phyloP scores from a whole-genome alignment of 2,888 invertebrate genomes.

The Melanostoma mellinum region DNA sequence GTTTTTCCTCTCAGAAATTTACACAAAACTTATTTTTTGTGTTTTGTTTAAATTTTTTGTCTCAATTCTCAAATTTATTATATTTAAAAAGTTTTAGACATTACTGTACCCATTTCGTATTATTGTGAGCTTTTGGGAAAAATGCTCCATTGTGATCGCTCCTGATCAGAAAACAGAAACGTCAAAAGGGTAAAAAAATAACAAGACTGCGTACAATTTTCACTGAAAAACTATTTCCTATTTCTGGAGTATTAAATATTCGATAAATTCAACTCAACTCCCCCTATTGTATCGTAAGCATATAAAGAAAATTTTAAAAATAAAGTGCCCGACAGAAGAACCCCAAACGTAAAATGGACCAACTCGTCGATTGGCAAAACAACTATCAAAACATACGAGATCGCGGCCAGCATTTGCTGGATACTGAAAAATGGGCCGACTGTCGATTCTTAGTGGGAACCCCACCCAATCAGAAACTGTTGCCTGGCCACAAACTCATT shows the following conservation, averaged over 20 bases:
- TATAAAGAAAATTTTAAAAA: background rate
- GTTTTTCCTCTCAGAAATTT: too few relatives aligned
- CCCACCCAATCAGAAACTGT: slow-evolving; percentile 88
- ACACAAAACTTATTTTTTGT: too few relatives aligned
- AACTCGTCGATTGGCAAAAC: slow-evolving; percentile 88
- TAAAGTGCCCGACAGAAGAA: background rate
- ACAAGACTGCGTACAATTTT: slow-evolving; percentile 30
- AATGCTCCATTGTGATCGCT: background rate
- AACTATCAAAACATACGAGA: slow-evolving; percentile 88
- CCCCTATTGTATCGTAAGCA: background rate
- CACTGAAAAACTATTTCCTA: background rate
- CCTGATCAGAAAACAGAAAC: background rate
- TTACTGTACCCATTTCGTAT: background rate
- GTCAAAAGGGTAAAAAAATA: slow-evolving; percentile 12
- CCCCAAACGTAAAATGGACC: slow-evolving; percentile 42
- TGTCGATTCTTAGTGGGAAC: slow-evolving; percentile 92
- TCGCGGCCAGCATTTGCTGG: slow-evolving; percentile 88
- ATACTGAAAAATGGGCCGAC: slow-evolving; percentile 92
- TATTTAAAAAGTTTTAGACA: background rate
- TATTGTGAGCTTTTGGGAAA: too few relatives aligned
- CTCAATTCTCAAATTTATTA: too few relatives aligned
- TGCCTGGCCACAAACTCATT: slow-evolving; percentile 91
- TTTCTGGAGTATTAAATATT: background rate
- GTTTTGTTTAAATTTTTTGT: too few relatives aligned
- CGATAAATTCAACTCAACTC: background rate